phyloP scores from a whole-genome alignment of 2,888 invertebrate species.

The Suillia variegata region DNA sequence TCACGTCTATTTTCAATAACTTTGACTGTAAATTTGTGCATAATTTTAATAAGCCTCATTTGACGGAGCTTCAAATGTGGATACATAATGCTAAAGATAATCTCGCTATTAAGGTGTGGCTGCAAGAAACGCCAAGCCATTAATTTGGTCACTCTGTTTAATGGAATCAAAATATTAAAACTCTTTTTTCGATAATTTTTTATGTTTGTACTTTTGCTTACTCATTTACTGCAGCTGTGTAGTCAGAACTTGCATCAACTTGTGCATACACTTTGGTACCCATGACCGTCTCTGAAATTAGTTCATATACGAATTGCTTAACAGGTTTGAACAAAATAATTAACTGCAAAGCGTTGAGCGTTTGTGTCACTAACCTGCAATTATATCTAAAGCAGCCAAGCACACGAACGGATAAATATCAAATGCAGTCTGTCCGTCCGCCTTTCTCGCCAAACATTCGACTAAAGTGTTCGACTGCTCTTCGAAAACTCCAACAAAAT shows the following conservation, averaged over 20 bases:
- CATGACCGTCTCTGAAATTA: constrained; percentile 48
- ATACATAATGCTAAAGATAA: constrained; percentile 40
- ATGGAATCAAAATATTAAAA: not conserved
- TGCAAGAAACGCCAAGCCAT: constrained; percentile 46
- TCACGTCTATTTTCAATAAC: constrained; percentile 49
- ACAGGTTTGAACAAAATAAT: not conserved
- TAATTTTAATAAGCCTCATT: constrained; percentile 38
- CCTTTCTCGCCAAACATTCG: constrained; percentile 63
- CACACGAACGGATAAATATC: constrained; percentile 69
- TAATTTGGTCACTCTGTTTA: constrained; percentile 24
- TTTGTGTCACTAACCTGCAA: constrained; percentile 45
- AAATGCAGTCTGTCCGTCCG: constrained; percentile 56
- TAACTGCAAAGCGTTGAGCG: not conserved
- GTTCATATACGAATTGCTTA: not conserved
- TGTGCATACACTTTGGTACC: constrained; percentile 62
- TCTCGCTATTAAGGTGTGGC: constrained; percentile 30
- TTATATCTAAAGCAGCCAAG: constrained; percentile 67
- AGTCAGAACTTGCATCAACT: constrained; percentile 67
- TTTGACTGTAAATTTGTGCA: constrained; percentile 52
- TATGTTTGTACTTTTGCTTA: constrained; percentile 47
- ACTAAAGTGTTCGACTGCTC: constrained; percentile 67
- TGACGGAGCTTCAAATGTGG: constrained; percentile 38
- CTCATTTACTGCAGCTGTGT: constrained; percentile 73
- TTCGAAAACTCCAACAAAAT: constrained; percentile 74
- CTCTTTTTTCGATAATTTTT: not conserved